These are phyloP conservation scores for Erinaceus europaeus DNA, from an alignment of 2,113 vertebrate genomes.

Conservation along the genomic window DNA sequence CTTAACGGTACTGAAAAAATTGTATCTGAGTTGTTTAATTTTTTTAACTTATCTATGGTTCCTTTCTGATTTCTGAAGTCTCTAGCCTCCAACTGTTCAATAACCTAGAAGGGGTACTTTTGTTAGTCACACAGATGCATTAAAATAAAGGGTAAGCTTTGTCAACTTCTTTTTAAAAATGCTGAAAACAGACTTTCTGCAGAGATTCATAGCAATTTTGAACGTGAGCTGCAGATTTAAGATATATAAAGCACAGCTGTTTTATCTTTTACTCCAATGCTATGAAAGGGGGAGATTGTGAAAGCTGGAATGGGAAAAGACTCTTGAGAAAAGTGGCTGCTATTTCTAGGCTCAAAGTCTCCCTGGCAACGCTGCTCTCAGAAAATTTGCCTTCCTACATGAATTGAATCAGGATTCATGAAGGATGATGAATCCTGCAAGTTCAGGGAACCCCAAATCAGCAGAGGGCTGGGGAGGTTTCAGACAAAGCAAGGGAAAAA, in stretches of 20 bases:
- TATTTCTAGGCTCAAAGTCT: constrained; percentile 60
- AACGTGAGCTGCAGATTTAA: constrained; percentile 64
- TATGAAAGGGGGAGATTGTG: constrained; percentile 55
- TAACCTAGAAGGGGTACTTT: background rate
- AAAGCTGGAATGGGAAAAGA: constrained; percentile 66
- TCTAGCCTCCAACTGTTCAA: constrained; percentile 27
- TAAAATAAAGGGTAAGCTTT: constrained; percentile 34
- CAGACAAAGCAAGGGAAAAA: background rate
- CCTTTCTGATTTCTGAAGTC: constrained; percentile 20
- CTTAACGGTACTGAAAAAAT: background rate
- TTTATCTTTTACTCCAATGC: constrained; percentile 57
- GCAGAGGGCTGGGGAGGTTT: background rate
- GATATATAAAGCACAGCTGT: constrained; percentile 71
- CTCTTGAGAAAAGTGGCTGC: constrained; percentile 68
- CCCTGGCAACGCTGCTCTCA: constrained; percentile 59
- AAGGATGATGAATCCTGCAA: background rate
- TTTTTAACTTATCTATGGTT: background rate
- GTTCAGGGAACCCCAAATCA: background rate
- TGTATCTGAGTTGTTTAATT: background rate
- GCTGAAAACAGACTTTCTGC: constrained; percentile 55
- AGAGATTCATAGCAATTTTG: constrained; percentile 31
- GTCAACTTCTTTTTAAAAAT: constrained; percentile 43
- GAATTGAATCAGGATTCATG: background rate
- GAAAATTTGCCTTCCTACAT: background rate
- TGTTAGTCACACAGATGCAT: constrained; percentile 19